Evolutionary conservation across 2,113 vertebrate species (phyloP).

Genomic region (Gallinago jamesoni): DNA sequence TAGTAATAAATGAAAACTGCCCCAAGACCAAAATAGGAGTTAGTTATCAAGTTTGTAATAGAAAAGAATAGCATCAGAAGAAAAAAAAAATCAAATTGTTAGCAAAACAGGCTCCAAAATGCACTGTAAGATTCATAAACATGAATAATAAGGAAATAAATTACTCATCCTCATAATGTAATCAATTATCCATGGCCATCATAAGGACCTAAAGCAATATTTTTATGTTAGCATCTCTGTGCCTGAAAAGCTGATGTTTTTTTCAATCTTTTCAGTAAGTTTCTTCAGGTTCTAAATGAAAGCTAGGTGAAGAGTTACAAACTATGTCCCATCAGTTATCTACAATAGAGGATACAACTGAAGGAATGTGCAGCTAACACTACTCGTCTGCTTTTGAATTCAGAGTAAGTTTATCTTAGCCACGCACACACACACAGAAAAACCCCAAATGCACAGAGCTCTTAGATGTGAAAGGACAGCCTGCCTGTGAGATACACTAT

Average conservation of each 20-base stretch:
- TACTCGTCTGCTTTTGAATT: background rate
- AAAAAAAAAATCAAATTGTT: no score
- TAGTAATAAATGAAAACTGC: background rate
- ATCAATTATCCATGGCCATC: background rate
- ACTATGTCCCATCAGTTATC: background rate
- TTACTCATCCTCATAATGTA: background rate
- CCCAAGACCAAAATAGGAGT: background rate
- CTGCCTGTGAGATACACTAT: background rate
- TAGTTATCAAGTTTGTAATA: background rate
- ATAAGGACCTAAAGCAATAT: background rate
- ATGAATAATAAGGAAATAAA: background rate
- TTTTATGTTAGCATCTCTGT: background rate
- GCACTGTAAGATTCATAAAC: background rate
- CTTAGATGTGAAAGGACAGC: background rate
- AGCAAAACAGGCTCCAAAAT: background rate
- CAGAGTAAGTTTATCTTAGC: background rate
- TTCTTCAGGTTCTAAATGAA: background rate
- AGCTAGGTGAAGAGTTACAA: background rate
- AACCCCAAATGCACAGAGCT: background rate
- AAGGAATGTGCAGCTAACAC: background rate
- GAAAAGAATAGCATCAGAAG: background rate
- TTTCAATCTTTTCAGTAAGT: background rate
- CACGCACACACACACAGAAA: background rate
- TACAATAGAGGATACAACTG: background rate
- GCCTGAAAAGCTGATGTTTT: background rate